Base-by-base conservation (phyloP, 2,113 vertebrate species). In the Cyanistes caeruleus region DNA sequence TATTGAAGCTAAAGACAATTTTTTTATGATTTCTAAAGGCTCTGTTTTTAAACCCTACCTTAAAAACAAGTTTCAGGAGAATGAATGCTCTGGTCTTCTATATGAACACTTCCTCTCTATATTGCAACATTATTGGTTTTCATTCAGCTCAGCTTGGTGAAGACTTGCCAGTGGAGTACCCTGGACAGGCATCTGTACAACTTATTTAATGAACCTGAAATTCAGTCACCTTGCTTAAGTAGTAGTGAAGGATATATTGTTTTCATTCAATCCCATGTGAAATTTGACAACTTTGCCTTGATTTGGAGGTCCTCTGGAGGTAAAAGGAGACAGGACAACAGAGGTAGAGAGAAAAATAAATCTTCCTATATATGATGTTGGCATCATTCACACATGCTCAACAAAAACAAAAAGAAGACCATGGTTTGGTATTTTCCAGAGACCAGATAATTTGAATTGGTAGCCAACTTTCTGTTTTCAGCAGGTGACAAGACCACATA, bases 171-270 rank as follows among this genome's bases (percentile, higher is more conserved):
- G 21, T 13, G 5, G 15, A 93, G 70, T 44, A 44, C 10, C 16
- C 35, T 80, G 2, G 0, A 56, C 15, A 73, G 24, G 46, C 48
- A 56, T 48, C 13, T 64, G 10, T 80, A 44, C 60, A 83, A 35
- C 6, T 49, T 85, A 67, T 35, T 78, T 91, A 87, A 83, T 60
- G 33, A 93, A 74, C 44, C 11, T 22, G 39, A 87, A 90, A 88
- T 70, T 93, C 52, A 65, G 53, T 60, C n/a, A 80, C 77, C 17
- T 89, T 93, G 11, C 27, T 67, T 60, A 75, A 80, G 35, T 46
- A 70, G 19, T 41, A 49, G n/a, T 55, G 13, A 85, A 84, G 49
- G 17, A 58, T 69, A 43, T 55, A 86, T 28, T 79, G 24, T 33
- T 91, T 86, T 62, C 33, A 75, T 31, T 55, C 46, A 89, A 58